A percentile compares a stretch with the other conserved stretches of the same genome.
These are phyloP conservation scores for Etheostoma nigrum DNA, from an alignment of 2,797 vertebrate genomes.

Conservation along the genomic window DNA sequence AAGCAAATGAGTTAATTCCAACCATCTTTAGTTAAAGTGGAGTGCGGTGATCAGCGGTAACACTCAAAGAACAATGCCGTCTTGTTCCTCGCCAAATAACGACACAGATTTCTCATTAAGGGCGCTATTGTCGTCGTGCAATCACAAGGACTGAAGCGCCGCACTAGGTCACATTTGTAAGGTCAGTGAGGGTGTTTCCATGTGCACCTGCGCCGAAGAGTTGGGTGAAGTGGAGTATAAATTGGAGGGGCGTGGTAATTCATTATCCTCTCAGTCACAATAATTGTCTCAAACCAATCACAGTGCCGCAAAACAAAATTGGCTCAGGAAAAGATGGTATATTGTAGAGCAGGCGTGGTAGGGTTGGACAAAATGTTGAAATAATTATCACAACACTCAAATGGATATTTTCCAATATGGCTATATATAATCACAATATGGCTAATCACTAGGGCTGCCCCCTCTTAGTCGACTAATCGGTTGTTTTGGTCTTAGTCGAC, in stretches of 20 bases:
- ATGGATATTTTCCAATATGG: background rate
- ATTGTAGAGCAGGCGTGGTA: background rate
- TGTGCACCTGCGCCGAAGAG: slow-evolving; percentile 29
- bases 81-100: slow-evolving; percentile 20
- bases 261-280: slow-evolving; percentile 56
- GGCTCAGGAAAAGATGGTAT: slow-evolving; percentile 1
- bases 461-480: no score
- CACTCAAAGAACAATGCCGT: slow-evolving; percentile 23
- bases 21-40: slow-evolving; percentile 41
- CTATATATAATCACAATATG: background rate
- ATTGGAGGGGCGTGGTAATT: slow-evolving; percentile 43
- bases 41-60: slow-evolving; percentile 27
- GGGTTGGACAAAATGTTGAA: background rate
- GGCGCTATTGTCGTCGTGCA: slow-evolving; percentile 36
- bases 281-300: slow-evolving; percentile 47
- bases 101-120: slow-evolving; percentile 24
- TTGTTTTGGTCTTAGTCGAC: no score
- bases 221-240: slow-evolving; percentile 43
- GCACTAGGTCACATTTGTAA: slow-evolving; percentile 27
- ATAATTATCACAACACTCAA: slow-evolving; percentile 9
- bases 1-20: slow-evolving; percentile 36
- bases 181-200: slow-evolving; percentile 50
- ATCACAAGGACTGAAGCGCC: slow-evolving; percentile 36
- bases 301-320: slow-evolving; percentile 16
- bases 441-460: background rate